Evolutionary conservation across 2,113 vertebrate genomes (phyloP).

Genomic region (Antigone vipio): DNA sequence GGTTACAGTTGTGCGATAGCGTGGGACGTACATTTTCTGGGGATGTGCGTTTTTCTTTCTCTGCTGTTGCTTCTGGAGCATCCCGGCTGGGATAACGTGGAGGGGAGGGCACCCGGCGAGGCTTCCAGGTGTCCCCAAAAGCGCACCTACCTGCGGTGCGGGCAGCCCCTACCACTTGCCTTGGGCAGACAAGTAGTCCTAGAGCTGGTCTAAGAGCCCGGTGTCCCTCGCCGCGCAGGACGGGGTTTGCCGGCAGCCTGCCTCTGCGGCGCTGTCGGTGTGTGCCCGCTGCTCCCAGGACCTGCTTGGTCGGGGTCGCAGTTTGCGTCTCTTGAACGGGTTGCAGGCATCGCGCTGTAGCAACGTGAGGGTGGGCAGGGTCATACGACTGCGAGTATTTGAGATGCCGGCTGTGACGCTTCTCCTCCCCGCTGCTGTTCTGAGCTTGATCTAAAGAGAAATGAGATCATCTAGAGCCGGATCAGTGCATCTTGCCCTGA

Average conservation of each 20-base stretch:
- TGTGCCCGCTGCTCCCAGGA: neutral
- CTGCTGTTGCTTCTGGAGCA: neutral
- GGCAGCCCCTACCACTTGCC: neutral
- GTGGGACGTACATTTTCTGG: neutral
- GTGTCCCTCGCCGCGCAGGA: neutral
- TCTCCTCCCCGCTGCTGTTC: neutral
- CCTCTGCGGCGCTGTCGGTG: accelerated
- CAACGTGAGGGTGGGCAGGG: neutral
- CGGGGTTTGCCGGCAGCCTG: neutral
- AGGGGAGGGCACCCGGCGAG: neutral
- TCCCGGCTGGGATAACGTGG: neutral
- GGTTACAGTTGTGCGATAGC: neutral
- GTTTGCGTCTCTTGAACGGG: neutral
- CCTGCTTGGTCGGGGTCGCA: neutral
- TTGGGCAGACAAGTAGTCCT: neutral
- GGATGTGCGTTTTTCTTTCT: neutral
- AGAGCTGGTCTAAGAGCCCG: neutral
- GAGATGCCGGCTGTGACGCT: accelerated
- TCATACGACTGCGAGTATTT: accelerated
- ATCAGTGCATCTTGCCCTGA: accelerated
- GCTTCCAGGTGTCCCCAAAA: neutral
- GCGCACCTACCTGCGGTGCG: neutral
- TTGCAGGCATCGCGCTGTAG: neutral
- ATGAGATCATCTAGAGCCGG: neutral
- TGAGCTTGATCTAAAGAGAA: neutral